Evolutionary conservation across 2,113 vertebrate species (phyloP).

Genomic region (Choloepus hoffmanni): DNA sequence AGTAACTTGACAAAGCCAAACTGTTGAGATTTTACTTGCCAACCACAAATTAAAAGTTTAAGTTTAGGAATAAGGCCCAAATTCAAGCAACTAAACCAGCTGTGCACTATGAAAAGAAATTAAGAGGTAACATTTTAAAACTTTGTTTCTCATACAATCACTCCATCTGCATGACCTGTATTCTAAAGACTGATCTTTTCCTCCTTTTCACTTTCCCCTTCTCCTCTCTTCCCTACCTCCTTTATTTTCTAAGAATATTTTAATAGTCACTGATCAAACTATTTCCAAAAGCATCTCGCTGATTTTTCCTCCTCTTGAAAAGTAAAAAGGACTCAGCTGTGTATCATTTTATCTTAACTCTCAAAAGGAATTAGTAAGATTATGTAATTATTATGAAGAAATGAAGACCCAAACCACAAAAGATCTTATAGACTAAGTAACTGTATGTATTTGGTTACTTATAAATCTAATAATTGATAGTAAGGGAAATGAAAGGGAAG

Average conservation of each 20-base stretch:
- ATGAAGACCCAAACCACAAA: not conserved
- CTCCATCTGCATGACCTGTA: not conserved
- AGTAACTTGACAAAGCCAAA: not conserved
- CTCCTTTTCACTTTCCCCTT: not conserved
- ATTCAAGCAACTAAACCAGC: not conserved
- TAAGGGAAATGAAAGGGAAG: not conserved
- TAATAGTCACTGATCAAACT: not conserved
- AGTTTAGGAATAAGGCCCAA: not conserved
- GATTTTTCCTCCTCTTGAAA: not conserved
- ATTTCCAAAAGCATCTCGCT: not conserved
- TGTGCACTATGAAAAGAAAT: not conserved
- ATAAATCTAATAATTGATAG: not conserved
- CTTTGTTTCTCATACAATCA: not conserved
- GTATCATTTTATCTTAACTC: not conserved
- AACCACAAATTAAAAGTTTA: not conserved
- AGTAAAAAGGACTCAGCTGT: not conserved
- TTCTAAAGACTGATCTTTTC: not conserved
- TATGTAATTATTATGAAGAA: not conserved
- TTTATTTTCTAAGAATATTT: not conserved
- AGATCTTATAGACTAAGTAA: not conserved
- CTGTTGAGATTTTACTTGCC: not conserved
- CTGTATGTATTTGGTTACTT: not conserved
- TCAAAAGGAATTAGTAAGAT: constrained; percentile 8
- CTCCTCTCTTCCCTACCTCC: not conserved
- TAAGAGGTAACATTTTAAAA: not conserved